Conservation (phyloP, 2,888 invertebrate species). For the Leptothorax acervorum region DNA sequence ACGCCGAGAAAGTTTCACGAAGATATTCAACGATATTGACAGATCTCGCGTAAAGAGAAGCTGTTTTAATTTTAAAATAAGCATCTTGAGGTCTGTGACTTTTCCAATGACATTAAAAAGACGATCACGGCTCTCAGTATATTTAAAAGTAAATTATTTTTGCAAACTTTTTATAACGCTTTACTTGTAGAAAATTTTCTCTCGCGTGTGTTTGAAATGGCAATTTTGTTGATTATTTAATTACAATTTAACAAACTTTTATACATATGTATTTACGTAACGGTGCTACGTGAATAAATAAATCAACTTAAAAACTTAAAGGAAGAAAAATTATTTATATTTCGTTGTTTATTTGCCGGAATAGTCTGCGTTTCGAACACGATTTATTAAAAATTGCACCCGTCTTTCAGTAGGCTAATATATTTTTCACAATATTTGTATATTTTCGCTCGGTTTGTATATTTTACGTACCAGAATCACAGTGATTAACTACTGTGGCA, state of each 20-base stretch:
- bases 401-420: background rate
- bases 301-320: background rate
- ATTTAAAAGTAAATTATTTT: background rate
- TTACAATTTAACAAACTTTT: background rate
- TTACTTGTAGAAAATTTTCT: background rate
- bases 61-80: background rate
- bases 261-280: background rate
- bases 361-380: background rate
- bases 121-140: background rate
- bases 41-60: background rate
- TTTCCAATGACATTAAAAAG: background rate
- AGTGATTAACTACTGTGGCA: slow-evolving; percentile 75
- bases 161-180: background rate
- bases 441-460: background rate
- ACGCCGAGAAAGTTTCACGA: slow-evolving; percentile 2
- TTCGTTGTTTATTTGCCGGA: background rate
- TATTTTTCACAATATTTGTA: background rate
- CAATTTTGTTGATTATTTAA: background rate
- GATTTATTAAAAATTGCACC: background rate
- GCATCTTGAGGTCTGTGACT: background rate
- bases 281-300: background rate
- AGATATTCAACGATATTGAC: background rate
- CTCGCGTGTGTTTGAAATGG: background rate
- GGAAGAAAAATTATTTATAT: background rate
- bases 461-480: slow-evolving; percentile 71